A percentile compares a stretch with the other conserved stretches of the same genome.
Evolutionary conservation across 2,113 vertebrate genomes (phyloP).

Genomic region (Ciconia boyciana): DNA sequence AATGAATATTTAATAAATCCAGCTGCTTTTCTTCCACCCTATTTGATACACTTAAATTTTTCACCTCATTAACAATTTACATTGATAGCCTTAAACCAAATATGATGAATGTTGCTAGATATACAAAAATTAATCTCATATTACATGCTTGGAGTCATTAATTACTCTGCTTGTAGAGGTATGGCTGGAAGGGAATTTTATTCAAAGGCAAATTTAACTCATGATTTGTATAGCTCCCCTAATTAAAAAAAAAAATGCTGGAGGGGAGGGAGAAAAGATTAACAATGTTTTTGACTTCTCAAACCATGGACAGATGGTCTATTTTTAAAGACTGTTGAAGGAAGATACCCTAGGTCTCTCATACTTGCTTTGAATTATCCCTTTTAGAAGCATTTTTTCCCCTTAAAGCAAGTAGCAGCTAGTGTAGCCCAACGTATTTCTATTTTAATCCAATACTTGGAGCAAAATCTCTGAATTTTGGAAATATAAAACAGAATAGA

Average conservation of each 20-base stretch:
- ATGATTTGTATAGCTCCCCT: neutral
- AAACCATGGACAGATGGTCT: neutral
- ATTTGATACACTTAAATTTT: constrained; percentile 41
- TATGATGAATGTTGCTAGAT: constrained; percentile 64
- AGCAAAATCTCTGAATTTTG: neutral
- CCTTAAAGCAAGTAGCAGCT: neutral
- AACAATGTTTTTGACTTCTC: neutral
- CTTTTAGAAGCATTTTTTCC: neutral
- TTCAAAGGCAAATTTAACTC: constrained; percentile 37
- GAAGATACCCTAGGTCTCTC: neutral
- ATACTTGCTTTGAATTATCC: neutral
- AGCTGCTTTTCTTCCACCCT: constrained; percentile 30
- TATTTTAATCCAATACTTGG: neutral
- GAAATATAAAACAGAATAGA: neutral
- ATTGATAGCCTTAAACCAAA: constrained; percentile 67
- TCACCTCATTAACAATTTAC: constrained; percentile 69
- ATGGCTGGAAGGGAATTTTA: constrained; percentile 33
- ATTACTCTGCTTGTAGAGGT: constrained; percentile 51
- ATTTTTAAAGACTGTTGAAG: neutral
- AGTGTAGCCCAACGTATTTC: neutral
- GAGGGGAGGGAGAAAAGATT: neutral
- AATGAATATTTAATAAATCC: constrained; percentile 63
- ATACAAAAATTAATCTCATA: constrained; percentile 69
- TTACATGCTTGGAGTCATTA: constrained; percentile 56
- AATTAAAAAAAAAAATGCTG: neutral